Base-by-base conservation (phyloP, 1,140 invertebrate species). In the Callitettix versicolor region DNA sequence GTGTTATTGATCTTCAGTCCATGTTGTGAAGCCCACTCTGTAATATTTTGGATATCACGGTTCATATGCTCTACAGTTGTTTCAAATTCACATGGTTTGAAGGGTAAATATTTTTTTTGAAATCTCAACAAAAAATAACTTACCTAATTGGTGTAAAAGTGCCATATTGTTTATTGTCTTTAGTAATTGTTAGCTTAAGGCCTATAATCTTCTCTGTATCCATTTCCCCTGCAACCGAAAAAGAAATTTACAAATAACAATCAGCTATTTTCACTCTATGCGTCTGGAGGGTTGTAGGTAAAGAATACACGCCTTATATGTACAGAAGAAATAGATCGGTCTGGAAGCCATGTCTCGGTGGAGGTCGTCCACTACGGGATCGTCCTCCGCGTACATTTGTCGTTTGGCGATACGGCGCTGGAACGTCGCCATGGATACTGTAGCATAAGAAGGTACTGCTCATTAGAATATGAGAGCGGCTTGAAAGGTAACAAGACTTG, bases 351-450 rank as follows among this genome's bases (percentile, higher is more conserved):
- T 85, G 60, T 86, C 79, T 55, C 79, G 68, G 15, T 92, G 69
- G 17, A 94, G 68, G 57, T 80, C 76, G 43, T 88, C 79, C n/a
- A 93, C 81, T 30, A 85, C 69, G 2, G 73, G 68, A 62, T 89
- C 85, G 44, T 84, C 77, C 40, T 84, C 79, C 22, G 78, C 71
- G 66, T 96, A 97, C 38, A 97, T 71, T 65, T 88, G 85, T 60
- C 85, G 80, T 67, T 88, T 88, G 15, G 86, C 82, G 62, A 97
- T 96, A 66, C 84, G 78, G 64, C 85, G 71, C 63, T 96, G 91
- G 70, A 95, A 95, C 60, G 76, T 79, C 66, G n/a, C n/a, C n/a
- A n/a, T n/a, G n/a, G n/a, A n/a, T n/a, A n/a, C n/a, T 95, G 88
- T 64, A 88, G 71, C 60, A 80, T 77, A 1, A 82, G 85, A 57